Conservation (phyloP, 1,140 invertebrate genomes). For the Adelges cooleyi region DNA sequence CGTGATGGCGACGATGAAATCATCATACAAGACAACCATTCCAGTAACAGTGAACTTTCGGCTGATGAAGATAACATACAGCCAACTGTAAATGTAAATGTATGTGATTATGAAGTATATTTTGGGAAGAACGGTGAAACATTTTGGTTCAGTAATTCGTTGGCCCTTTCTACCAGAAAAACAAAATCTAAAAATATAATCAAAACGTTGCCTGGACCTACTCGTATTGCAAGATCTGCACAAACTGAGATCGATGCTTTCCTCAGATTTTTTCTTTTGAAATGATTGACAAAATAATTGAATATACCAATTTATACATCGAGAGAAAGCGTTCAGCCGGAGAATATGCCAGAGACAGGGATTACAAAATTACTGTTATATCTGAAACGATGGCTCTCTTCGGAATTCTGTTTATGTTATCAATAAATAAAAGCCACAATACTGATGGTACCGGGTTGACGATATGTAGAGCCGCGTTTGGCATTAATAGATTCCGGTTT, state of each 20-base stretch:
- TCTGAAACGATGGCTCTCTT: constrained; percentile 30
- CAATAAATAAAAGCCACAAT: constrained; percentile 30
- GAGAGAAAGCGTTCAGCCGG: not conserved
- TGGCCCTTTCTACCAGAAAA: not conserved
- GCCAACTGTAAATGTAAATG: not conserved
- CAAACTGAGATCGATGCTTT: not conserved
- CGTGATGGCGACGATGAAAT: not conserved
- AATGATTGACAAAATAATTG: constrained; percentile 27
- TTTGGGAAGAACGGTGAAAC: not conserved
- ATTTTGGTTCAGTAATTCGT: not conserved
- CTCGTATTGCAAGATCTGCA: not conserved
- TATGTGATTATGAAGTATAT: not conserved
- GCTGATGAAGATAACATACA: not conserved
- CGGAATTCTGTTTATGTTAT: constrained; percentile 16
- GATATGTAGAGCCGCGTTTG: constrained; percentile 31
- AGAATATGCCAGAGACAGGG: constrained; percentile 2
- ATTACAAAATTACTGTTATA: constrained; percentile 17
- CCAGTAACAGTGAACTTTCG: not conserved
- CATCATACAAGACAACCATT: not conserved
- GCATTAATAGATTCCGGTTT: constrained; percentile 33
- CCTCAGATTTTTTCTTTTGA: constrained; percentile 1
- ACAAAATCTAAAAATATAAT: not conserved
- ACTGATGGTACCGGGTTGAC: constrained; percentile 33
- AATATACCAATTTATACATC: constrained; percentile 23
- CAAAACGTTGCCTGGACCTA: not conserved